phyloP scores from a whole-genome alignment of 2,888 invertebrate species.

The Prosopocoilus inquinatus region DNA sequence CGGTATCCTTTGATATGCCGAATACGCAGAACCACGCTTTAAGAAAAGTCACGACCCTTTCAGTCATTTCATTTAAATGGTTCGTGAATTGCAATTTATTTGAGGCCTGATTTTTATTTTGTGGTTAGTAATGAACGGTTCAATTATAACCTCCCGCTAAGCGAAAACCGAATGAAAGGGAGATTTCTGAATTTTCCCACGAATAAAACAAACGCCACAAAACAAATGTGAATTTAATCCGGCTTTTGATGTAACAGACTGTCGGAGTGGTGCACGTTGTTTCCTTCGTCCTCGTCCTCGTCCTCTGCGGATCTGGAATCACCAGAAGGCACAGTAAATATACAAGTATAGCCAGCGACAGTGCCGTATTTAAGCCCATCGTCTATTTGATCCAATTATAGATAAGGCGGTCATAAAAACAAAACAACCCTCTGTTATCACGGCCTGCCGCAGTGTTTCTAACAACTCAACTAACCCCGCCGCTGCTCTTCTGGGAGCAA shows the following conservation, averaged over 20 bases:
- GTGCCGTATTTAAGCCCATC: slow-evolving; percentile 27
- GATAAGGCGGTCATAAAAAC: slow-evolving; percentile 41
- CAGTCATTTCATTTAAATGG: too few species aligned
- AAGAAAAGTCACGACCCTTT: too few species aligned
- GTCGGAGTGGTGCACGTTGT: neutral
- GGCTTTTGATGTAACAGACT: neutral
- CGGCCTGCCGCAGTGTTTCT: slow-evolving; percentile 33
- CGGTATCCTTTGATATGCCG: too few species aligned
- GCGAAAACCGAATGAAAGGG: too few species aligned
- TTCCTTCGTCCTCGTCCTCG: neutral
- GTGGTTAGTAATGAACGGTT: too few species aligned
- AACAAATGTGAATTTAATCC: slow-evolving; percentile 2
- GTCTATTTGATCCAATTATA: slow-evolving; percentile 44
- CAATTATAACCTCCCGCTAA: too few species aligned
- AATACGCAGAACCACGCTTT: too few species aligned
- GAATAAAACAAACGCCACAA: neutral
- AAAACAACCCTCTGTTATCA: slow-evolving; percentile 39
- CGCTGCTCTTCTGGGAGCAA: slow-evolving; percentile 21
- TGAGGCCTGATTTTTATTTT: too few species aligned
- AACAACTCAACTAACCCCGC: slow-evolving; percentile 40
- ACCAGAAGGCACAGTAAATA: neutral
- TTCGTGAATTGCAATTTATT: too few species aligned
- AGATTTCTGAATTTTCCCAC: too few species aligned
- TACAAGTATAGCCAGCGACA: neutral
- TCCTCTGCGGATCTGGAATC: slow-evolving; percentile 1